Conservation (phyloP, 2,797 vertebrate genomes). For the Bothrops alternatus region DNA sequence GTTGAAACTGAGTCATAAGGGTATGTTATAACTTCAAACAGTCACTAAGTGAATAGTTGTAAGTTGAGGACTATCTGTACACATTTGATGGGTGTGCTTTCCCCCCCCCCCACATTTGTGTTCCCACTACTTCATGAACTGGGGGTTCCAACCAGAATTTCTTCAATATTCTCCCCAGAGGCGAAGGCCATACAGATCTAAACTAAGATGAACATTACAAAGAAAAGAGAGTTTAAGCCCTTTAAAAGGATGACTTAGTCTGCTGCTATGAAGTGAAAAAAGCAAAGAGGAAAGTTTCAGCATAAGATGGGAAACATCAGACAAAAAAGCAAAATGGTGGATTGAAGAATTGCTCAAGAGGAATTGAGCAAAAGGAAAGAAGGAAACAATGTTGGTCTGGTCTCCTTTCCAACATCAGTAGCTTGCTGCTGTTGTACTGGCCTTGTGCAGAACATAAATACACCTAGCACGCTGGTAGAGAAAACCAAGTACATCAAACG, state of each 20-base stretch:
- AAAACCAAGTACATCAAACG: constrained; percentile 1
- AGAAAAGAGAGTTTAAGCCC: neutral
- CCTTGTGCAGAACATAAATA: neutral
- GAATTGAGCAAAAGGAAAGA: neutral
- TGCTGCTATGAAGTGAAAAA: neutral
- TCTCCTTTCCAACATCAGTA: neutral
- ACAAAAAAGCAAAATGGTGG: neutral
- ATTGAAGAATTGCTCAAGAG: neutral
- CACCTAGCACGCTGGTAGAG: neutral
- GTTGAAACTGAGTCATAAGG: neutral
- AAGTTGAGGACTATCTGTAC: neutral
- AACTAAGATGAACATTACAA: neutral
- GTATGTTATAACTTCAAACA: neutral
- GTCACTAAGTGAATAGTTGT: neutral
- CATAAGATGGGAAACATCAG: neutral
- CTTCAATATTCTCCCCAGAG: neutral
- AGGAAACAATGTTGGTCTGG: neutral
- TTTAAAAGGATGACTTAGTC: neutral
- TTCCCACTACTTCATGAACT: neutral
- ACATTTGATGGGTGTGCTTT: neutral
- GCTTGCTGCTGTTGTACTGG: neutral
- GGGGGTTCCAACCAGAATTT: neutral
- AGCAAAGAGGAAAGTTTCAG: neutral
- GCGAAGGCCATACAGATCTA: neutral
- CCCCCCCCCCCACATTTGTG: neutral